Evolutionary conservation across 2,888 invertebrate species (phyloP).

Genomic region (Carabus problematicus): DNA sequence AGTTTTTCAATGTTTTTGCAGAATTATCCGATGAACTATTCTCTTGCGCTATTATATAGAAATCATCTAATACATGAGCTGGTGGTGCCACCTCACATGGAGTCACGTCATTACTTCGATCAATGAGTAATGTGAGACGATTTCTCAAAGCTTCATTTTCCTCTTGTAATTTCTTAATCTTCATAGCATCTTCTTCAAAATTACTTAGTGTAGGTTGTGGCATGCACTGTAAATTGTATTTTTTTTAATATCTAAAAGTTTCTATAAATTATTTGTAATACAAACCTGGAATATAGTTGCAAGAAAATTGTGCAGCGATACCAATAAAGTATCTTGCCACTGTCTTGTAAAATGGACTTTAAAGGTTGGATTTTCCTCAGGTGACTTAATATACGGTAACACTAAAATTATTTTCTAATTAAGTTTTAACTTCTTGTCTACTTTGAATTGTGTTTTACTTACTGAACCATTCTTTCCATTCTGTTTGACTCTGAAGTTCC

Average conservation of each 20-base stretch:
- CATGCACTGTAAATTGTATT: constrained; percentile 70
- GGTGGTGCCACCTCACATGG: constrained; percentile 74
- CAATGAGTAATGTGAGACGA: constrained; percentile 63
- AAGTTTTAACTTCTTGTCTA: constrained; percentile 41
- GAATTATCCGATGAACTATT: constrained; percentile 68
- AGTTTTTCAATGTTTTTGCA: constrained; percentile 77
- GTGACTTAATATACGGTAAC: constrained; percentile 88
- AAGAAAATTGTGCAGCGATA: constrained; percentile 91
- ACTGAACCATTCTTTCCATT: constrained; percentile 99
- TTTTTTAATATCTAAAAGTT: neutral
- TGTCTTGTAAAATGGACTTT: constrained; percentile 88
- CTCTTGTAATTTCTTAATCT: constrained; percentile 82
- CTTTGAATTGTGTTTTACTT: constrained; percentile 57
- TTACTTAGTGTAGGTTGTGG: constrained; percentile 85
- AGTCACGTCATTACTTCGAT: constrained; percentile 62
- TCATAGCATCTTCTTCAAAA: constrained; percentile 84
- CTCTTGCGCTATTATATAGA: constrained; percentile 87
- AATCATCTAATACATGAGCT: constrained; percentile 86
- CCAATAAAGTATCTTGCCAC: constrained; percentile 94
- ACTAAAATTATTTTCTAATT: constrained; percentile 65
- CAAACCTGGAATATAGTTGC: constrained; percentile 82
- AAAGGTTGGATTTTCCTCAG: constrained; percentile 89
- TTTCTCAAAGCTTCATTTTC: constrained; percentile 77
- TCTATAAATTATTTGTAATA: constrained; percentile 39
- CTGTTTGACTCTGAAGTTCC: constrained; percentile 85